Evolutionary conservation across 2,113 vertebrate species (phyloP), one percentile per base, ranked within the genome.

Genomic region (Puffinus mauretanicus): DNA sequence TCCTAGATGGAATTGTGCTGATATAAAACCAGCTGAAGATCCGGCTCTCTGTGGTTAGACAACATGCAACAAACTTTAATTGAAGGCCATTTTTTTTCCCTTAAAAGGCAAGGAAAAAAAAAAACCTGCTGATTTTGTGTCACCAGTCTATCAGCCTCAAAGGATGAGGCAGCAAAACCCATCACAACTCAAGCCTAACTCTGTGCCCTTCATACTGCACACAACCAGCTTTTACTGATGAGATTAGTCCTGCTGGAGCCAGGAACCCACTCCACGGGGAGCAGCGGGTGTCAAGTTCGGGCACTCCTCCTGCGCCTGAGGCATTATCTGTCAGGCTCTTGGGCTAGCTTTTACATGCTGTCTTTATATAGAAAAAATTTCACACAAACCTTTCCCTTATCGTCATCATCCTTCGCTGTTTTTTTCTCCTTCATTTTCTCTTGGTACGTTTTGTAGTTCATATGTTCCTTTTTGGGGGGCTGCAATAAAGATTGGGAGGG

Each of bases 361-460:
- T 24, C 69, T 82, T 96, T 80, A 55, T 25, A 34, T 13, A 58
- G 11, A 46, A 54, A 81, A 84, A 40, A 62, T 16, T 25, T 58
- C 42, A 87, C 34, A 98, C 98, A 93, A 94, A 99, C 99, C 97
- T 71, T 92, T 81, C 95, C 97, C 54, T 90, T 96, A 66, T 98
- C 40, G 40, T 40, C 98, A 47, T 98, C 98, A 55, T 97, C 98
- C 51, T 96, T 97, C 1, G 71, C 97, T 86, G 94, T 47, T 93
- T 98, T 99, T 93, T 98, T 98, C 64, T 98, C 98, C 97, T 98
- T 99, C 85, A 99, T 97, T 88, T 98, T 98, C 91, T 99, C 97
- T 97, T 99, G 99, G 62, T 98, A 98, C 57, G 62, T 78, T 98
- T 98, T 99, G 96, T 99, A 99, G 97, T 99, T 99, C 69, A 99